Percentiles rank a stretch among this genome's conserved stretches.
These are phyloP conservation scores for Eristalis pertinax DNA, from an alignment of 2,888 invertebrate genomes.

Conservation along the genomic window DNA sequence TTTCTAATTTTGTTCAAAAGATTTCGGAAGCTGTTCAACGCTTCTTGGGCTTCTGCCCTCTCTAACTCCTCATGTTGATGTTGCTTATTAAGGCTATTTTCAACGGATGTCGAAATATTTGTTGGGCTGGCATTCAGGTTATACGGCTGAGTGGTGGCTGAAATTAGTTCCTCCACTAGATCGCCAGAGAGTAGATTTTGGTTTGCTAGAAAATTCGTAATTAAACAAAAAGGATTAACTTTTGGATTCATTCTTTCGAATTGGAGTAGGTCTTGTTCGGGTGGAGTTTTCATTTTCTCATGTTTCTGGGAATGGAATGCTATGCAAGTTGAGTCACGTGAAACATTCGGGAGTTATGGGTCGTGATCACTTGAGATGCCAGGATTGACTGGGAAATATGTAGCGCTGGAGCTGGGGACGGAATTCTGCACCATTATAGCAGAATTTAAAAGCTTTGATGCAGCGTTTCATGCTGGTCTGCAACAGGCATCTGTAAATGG, in stretches of 20 bases:
- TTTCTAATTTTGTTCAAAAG: slow-evolving; percentile 25
- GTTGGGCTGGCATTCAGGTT: neutral
- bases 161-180: neutral
- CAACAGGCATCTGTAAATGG: no score
- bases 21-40: slow-evolving; percentile 14
- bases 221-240: neutral
- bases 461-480: no score
- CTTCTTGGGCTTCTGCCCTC: neutral
- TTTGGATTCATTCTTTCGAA: neutral
- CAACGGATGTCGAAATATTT: slow-evolving; percentile 1
- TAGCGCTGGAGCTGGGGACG: no score
- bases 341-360: no score
- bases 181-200: neutral
- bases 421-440: no score
- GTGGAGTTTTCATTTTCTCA: no score
- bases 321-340: no score
- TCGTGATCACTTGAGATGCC: no score
- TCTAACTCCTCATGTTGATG: neutral
- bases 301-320: no score
- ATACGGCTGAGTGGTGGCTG: neutral
- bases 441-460: no score
- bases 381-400: no score
- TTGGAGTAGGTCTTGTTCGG: neutral
- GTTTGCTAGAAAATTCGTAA: neutral
- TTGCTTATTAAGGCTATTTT: neutral